Evolutionary conservation across 2,797 vertebrate genomes (phyloP), one percentile per base, ranked within the genome.

Genomic region (Crocodylus rhombifer): DNA sequence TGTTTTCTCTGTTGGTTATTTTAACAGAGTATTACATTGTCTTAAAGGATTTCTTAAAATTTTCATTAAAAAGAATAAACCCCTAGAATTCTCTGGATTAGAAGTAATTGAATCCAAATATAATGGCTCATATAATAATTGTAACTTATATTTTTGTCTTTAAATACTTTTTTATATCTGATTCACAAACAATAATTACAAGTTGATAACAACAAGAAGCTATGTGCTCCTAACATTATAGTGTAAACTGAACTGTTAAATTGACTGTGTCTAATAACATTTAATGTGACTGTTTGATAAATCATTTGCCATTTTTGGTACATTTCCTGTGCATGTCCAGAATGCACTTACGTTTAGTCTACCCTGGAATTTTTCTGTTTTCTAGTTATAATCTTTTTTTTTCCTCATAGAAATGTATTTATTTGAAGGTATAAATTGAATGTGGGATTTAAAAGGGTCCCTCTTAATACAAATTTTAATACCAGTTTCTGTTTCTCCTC

Each of bases 401-500:
- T 84, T 91, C 10, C 10, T 84, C 28, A 80, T 26, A 91, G 83
- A 91, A 69, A 5, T 57, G 73, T 86, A 30, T 64, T 80, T 28
- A 61, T 69, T 65, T 75, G 83, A 23, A 90, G 91, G 30, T 84
- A 75, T 55, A 93, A 69, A 88, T 82, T 94, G 79, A 4, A 8
- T 91, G 25, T 79, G 79, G 26, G 55, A 12, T 60, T 65, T 3
- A 86, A 88, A 71, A 60, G 74, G 62, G 67, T 28, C 5, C 28
- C 84, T 5, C 65, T 33, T 30, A 67, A 65, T 33, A 51, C 89
- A 77, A 91, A 84, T 93, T 94, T 94, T 98, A 97, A 98, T 94
- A 76, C 86, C n/a, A 11, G 64, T 92, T 97, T 98, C 36, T 97
- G 79, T 97, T 96, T 98, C 86, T 98, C 95, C 95, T 96, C 89